Evolutionary conservation across 2,797 vertebrate species (phyloP).

Genomic region (Lepilemur ruficaudatus): DNA sequence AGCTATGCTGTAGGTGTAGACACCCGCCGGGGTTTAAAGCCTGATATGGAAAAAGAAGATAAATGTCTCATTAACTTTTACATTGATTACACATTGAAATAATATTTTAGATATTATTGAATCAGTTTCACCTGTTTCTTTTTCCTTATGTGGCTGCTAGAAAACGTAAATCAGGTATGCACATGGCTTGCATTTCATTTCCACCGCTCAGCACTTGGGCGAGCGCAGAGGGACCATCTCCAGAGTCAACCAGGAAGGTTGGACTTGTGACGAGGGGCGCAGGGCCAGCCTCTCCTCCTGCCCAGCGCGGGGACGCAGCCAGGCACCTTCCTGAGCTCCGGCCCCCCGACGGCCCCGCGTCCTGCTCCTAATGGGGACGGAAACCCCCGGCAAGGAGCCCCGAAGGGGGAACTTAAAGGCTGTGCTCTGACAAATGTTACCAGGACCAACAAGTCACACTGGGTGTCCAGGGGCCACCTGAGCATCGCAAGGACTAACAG

Average conservation of each 20-base stretch:
- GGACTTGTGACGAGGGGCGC: not conserved
- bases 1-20: not conserved
- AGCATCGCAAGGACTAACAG: not conserved
- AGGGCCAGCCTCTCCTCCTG: not conserved
- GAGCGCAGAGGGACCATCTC: not conserved
- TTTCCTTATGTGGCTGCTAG: not conserved
- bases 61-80: not conserved
- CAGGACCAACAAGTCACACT: not conserved
- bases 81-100: not conserved
- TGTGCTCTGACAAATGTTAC: not conserved
- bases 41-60: not conserved
- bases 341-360: rapidly evolving
- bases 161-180: not conserved
- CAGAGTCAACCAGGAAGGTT: not conserved
- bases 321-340: not conserved
- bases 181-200: not conserved
- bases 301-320: not conserved
- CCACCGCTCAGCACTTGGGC: not conserved
- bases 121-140: not conserved
- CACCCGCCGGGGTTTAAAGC: not conserved
- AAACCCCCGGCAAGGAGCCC: not conserved
- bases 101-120: not conserved
- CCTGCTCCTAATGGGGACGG: not conserved
- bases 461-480: not conserved
- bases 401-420: not conserved